These are phyloP conservation scores for Euclidia mi DNA, from an alignment of 2,888 invertebrate genomes.

Conservation along the genomic window DNA sequence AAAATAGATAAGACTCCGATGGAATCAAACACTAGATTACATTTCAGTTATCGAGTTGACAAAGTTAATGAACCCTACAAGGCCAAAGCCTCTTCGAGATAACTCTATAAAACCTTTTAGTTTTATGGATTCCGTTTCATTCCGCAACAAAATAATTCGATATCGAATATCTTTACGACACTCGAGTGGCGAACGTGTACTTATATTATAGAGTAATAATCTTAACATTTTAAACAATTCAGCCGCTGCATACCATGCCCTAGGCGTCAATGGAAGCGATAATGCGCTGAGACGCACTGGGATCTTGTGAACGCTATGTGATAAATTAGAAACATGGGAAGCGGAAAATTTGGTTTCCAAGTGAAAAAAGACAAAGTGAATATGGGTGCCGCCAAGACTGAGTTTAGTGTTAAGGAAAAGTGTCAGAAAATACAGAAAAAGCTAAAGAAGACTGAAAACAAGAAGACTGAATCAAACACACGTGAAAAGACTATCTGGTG, in stretches of 20 bases:
- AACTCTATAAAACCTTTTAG: conserved; percentile 88
- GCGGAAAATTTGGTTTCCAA: conserved; percentile 83
- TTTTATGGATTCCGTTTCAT: conserved; percentile 83
- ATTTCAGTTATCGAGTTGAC: conserved; percentile 77
- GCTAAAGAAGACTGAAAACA: conserved; percentile 86
- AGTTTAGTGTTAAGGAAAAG: conserved; percentile 87
- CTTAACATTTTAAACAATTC: conserved; percentile 67
- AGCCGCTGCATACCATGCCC: conserved; percentile 61
- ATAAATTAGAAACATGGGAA: conserved; percentile 81
- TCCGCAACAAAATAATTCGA: conserved; percentile 81
- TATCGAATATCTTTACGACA: conserved; percentile 84
- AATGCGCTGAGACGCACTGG: conserved; percentile 52
- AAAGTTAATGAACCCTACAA: conserved; percentile 86
- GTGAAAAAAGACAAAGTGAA: conserved; percentile 83
- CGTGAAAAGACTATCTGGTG: conserved; percentile 88
- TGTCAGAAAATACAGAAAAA: conserved; percentile 85
- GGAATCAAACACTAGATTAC: conserved; percentile 83
- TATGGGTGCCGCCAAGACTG: conserved; percentile 76
- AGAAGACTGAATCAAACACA: conserved; percentile 81
- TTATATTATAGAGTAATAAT: conserved; percentile 66
- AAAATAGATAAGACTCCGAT: conserved; percentile 68
- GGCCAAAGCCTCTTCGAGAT: conserved; percentile 82
- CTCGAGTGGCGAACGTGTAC: conserved; percentile 71
- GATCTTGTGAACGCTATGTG: conserved; percentile 62
- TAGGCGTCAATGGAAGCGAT: conserved; percentile 66